These are phyloP conservation scores for Thera obeliscata DNA, from an alignment of 2,888 invertebrate species.

Conservation along the genomic window DNA sequence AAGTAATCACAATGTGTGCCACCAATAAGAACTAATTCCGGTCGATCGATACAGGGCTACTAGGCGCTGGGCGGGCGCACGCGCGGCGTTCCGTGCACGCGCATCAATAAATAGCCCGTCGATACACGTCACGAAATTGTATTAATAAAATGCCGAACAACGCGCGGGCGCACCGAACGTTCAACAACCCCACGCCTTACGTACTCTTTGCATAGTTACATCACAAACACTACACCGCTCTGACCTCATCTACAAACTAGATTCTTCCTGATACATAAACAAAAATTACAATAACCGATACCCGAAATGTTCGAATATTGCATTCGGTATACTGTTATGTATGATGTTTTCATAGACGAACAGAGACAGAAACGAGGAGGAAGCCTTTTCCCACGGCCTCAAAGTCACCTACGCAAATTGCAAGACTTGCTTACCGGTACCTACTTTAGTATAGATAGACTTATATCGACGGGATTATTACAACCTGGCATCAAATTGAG, in stretches of 20 bases:
- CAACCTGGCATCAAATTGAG: conserved; percentile 39
- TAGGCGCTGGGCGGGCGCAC: conserved; percentile 10
- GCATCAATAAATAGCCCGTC: conserved; percentile 79
- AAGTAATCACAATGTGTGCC: background rate
- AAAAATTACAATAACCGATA: conserved; percentile 31
- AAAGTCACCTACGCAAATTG: conserved; percentile 57
- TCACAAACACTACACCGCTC: conserved; percentile 50
- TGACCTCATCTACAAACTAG: conserved; percentile 54
- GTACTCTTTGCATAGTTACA: conserved; percentile 62
- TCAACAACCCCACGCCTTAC: conserved; percentile 78
- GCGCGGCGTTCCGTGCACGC: conserved; percentile 56
- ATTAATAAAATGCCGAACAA: conserved; percentile 79
- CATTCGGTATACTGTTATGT: conserved; percentile 62
- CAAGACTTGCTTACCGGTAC: conserved; percentile 53
- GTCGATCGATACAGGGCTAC: conserved; percentile 55
- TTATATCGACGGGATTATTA: background rate
- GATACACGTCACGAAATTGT: conserved; percentile 80
- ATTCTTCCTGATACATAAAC: conserved; percentile 45
- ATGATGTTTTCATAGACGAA: conserved; percentile 56
- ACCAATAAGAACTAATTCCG: background rate
- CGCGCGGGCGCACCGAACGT: conserved; percentile 66
- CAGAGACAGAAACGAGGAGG: conserved; percentile 49
- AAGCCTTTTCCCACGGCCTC: conserved; percentile 75
- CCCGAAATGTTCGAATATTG: conserved; percentile 47
- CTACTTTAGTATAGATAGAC: background rate